Percentiles rank a stretch among this genome's conserved stretches.
Evolutionary conservation across 2,888 invertebrate genomes (phyloP).

Genomic region (Entomobrya multifasciata): DNA sequence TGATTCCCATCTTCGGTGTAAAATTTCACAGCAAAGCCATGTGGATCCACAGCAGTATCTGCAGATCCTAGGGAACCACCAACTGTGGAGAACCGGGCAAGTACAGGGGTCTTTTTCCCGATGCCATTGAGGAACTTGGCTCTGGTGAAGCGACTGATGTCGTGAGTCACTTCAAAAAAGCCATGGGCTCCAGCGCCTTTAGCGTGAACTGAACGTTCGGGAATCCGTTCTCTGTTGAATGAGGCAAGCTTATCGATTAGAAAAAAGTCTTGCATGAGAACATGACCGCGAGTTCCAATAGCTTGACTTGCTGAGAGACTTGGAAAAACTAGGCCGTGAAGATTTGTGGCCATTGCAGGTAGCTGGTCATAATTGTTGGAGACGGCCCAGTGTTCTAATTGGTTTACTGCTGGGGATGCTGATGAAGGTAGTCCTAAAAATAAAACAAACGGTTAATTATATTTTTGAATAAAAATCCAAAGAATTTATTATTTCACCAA

Average conservation of each 20-base stretch:
- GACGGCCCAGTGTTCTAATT: not conserved
- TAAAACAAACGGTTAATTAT: no score
- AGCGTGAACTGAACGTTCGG: conserved; percentile 97
- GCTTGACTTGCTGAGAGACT: conserved; percentile 83
- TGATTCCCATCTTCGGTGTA: conserved; percentile 93
- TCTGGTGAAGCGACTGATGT: conserved; percentile 89
- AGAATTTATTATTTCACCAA: no score
- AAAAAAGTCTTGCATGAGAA: conserved; percentile 86
- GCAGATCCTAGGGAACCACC: conserved; percentile 91
- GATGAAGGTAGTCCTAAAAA: no score
- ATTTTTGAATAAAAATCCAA: no score
- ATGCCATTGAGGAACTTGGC: conserved; percentile 89
- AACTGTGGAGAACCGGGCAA: conserved; percentile 92
- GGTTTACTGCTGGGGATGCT: not conserved
- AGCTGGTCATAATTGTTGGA: not conserved
- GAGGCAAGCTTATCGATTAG: conserved; percentile 89
- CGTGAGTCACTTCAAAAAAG: conserved; percentile 90
- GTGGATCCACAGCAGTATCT: conserved; percentile 70
- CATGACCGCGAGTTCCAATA: conserved; percentile 92
- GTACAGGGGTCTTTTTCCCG: conserved; percentile 90
- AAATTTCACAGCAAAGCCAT: conserved; percentile 93
- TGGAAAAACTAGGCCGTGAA: conserved; percentile 32
- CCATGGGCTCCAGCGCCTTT: conserved; percentile 85
- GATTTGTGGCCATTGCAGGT: conserved; percentile 31
- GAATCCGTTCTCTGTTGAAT: conserved; percentile 95